These are phyloP conservation scores for Maniola hyperantus DNA, from an alignment of 2,888 invertebrate genomes.

Conservation along the genomic window DNA sequence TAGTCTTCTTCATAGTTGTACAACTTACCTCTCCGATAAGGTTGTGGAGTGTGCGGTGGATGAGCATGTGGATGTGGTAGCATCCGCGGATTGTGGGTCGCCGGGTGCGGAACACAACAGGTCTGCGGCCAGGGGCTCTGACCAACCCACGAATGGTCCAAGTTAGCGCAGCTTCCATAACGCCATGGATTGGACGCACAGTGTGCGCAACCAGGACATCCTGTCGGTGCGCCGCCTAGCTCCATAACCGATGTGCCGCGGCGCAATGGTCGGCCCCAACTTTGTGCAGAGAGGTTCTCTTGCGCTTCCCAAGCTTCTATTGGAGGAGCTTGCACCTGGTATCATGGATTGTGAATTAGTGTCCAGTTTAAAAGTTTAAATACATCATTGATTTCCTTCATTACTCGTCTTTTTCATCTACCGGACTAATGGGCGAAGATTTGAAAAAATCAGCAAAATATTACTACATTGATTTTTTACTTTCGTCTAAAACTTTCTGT, in stretches of 20 bases:
- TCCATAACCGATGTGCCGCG: slow-evolving; percentile 73
- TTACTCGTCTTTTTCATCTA: no score
- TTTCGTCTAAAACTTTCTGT: no score
- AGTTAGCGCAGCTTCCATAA: slow-evolving; percentile 74
- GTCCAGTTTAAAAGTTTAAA: neutral
- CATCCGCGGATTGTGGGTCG: slow-evolving; percentile 42
- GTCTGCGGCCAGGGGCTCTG: slow-evolving; percentile 48
- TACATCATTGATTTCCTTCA: no score
- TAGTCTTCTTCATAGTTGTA: neutral
- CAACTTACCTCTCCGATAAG: slow-evolving; percentile 64
- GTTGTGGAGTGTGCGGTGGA: slow-evolving; percentile 64
- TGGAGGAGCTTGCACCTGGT: slow-evolving; percentile 42
- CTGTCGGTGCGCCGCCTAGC: slow-evolving; percentile 54
- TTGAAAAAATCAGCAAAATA: no score
- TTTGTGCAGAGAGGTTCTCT: slow-evolving; percentile 50
- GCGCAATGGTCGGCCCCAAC: slow-evolving; percentile 67
- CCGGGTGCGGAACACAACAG: slow-evolving; percentile 52
- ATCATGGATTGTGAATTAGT: neutral
- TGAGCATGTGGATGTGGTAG: slow-evolving; percentile 52
- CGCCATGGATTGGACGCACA: slow-evolving; percentile 61
- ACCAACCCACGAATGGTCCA: slow-evolving; percentile 63
- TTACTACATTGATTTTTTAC: no score
- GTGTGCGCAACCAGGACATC: slow-evolving; percentile 47
- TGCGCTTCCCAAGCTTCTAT: slow-evolving; percentile 63
- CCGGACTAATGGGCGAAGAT: no score